Percentiles rank a stretch among this genome's conserved stretches.
These are phyloP conservation scores for Liposcelis brunnea DNA, from an alignment of 2,888 invertebrate species.

Conservation along the genomic window DNA sequence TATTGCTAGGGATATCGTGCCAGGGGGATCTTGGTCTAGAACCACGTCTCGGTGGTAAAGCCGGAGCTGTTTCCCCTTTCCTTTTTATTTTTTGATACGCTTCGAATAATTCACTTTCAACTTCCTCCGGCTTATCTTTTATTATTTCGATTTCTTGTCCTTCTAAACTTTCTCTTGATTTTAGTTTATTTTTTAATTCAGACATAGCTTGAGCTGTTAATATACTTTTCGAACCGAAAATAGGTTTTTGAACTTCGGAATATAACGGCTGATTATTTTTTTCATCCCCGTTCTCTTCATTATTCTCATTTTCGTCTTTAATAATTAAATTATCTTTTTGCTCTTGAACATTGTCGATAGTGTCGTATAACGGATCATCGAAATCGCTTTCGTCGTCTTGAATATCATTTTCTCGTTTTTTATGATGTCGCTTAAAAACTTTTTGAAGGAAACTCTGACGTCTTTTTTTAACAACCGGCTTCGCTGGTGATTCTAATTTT, in stretches of 20 bases:
- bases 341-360: not conserved
- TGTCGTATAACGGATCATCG: slow-evolving; percentile 5
- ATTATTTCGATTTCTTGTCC: slow-evolving; percentile 12
- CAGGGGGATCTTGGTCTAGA: slow-evolving; percentile 18
- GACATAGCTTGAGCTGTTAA: slow-evolving; percentile 8
- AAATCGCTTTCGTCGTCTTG: not conserved
- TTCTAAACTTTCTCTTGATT: slow-evolving; percentile 11
- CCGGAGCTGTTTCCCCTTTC: slow-evolving; percentile 18
- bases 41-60: slow-evolving; percentile 11
- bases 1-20: slow-evolving; percentile 22
- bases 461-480: not conserved
- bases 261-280: not conserved
- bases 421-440: not conserved
- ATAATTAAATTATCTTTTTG: too few relatives aligned
- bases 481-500: too few relatives aligned
- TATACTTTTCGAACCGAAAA: not conserved
- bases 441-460: slow-evolving; percentile 1
- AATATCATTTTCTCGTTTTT: not conserved
- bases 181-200: slow-evolving; percentile 14
- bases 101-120: slow-evolving; percentile 16
- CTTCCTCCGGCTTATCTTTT: slow-evolving; percentile 13
- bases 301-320: too few relatives aligned
- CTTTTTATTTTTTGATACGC: slow-evolving; percentile 17
- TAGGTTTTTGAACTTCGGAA: not conserved
- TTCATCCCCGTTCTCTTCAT: too few relatives aligned